phyloP scores from a whole-genome alignment of 2,113 vertebrate genomes.

The Lathamus discolor region DNA sequence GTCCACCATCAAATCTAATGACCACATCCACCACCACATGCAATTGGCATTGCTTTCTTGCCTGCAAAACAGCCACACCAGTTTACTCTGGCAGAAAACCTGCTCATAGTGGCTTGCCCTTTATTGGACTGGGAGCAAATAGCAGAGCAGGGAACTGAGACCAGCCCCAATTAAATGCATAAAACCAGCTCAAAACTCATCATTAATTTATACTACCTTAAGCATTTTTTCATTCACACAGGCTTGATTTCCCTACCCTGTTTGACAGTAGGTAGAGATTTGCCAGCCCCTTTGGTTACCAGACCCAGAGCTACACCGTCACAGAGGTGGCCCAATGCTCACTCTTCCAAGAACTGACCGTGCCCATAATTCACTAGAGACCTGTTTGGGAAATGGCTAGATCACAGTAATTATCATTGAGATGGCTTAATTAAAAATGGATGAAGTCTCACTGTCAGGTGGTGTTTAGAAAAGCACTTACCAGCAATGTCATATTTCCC shows the following conservation, averaged over 20 bases:
- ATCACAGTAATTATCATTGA: neutral
- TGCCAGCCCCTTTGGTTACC: neutral
- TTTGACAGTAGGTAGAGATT: neutral
- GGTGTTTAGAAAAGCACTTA: neutral
- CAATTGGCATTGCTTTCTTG: neutral
- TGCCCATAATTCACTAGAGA: neutral
- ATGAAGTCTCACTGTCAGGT: neutral
- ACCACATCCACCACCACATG: neutral
- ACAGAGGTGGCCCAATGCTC: neutral
- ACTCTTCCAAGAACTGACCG: neutral
- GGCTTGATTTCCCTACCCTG: neutral
- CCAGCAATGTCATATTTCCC: neutral
- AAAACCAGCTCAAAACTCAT: neutral
- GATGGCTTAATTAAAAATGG: slow-evolving; percentile 13
- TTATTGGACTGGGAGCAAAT: neutral
- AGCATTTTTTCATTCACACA: neutral
- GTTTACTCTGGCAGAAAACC: slow-evolving; percentile 6
- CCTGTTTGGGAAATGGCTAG: neutral
- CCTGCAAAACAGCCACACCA: neutral
- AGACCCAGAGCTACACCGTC: neutral
- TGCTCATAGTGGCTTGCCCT: neutral
- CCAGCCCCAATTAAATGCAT: neutral
- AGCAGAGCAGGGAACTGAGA: neutral
- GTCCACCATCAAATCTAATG: neutral
- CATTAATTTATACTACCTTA: neutral